Evolutionary conservation across 2,797 vertebrate species (phyloP).

Genomic region (Ciconia nigra): DNA sequence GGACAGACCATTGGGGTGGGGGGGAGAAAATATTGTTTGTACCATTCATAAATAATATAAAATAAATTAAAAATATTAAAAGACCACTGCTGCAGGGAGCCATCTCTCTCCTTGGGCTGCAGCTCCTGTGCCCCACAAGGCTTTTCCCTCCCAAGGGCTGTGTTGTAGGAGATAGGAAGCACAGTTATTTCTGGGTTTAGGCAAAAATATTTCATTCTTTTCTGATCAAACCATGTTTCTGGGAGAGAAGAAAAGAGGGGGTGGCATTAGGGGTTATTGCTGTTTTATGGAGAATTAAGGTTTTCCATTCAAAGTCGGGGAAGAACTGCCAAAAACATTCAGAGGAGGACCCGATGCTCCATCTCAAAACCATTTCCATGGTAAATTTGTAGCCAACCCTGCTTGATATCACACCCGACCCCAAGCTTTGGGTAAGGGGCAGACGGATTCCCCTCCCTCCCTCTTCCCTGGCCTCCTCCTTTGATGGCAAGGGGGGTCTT

Average conservation of each 20-base stretch:
- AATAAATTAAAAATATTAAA: not conserved
- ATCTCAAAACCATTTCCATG: not conserved
- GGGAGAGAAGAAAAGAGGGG: not conserved
- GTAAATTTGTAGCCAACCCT: not conserved
- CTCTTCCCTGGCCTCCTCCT: not conserved
- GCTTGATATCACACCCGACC: not conserved
- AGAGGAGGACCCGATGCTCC: not conserved
- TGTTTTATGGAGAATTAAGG: not conserved
- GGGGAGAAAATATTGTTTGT: not conserved
- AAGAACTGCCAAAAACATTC: not conserved
- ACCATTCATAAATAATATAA: not conserved
- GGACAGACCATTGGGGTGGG: not conserved
- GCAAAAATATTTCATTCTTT: not conserved
- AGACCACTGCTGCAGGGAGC: not conserved
- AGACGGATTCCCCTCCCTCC: not conserved
- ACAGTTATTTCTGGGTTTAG: not conserved
- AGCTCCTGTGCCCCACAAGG: not conserved
- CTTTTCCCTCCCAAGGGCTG: not conserved
- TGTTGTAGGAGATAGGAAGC: not conserved
- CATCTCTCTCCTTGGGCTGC: not conserved
- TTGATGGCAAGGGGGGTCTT: not conserved
- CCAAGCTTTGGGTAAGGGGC: not conserved
- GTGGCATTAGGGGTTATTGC: rapidly evolving
- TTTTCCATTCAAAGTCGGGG: not conserved
- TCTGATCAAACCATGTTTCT: not conserved